Percentiles rank a stretch among this genome's conserved stretches.
Conservation (phyloP, 30 jellyfish, hydroid and myxozoan species). For the Hydractinia echinata region DNA sequence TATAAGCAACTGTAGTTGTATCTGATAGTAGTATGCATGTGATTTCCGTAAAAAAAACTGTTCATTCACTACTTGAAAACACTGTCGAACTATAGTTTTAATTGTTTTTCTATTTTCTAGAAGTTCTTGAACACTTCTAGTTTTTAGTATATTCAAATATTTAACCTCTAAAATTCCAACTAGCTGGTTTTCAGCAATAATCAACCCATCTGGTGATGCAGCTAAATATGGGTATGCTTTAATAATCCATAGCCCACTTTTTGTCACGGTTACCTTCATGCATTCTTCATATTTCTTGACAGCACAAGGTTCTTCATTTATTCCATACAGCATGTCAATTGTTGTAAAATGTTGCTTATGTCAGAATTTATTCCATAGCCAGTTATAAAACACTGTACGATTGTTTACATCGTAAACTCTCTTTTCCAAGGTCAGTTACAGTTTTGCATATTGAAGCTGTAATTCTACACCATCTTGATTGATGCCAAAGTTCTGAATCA, state of each 20-base stretch:
- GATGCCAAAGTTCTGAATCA: constrained; percentile 33
- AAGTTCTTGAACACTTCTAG: constrained; percentile 12
- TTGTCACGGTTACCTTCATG: constrained; percentile 24
- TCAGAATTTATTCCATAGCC: constrained; percentile 30
- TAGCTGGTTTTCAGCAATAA: constrained; percentile 17
- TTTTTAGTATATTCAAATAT: constrained; percentile 35
- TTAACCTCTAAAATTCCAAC: constrained; percentile 36
- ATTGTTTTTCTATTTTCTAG: neutral
- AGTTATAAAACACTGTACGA: constrained; percentile 2
- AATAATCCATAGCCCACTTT: constrained; percentile 51
- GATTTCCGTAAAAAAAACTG: constrained; percentile 33
- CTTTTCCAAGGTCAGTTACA: neutral
- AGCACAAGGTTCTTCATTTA: constrained; percentile 15
- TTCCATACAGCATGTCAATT: constrained; percentile 34
- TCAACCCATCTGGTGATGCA: constrained; percentile 65
- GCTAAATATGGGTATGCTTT: constrained; percentile 36
- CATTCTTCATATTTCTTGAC: constrained; percentile 14
- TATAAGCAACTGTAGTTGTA: constrained; percentile 58
- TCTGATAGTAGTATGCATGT: constrained; percentile 47
- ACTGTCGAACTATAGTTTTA: constrained; percentile 33
- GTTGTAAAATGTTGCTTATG: neutral
- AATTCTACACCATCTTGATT: constrained; percentile 32
- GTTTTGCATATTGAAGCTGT: constrained; percentile 20
- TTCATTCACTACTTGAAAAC: constrained; percentile 36
- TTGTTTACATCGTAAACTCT: neutral